These are phyloP conservation scores for Euproctis similis DNA, from an alignment of 2,888 invertebrate genomes.

Conservation along the genomic window DNA sequence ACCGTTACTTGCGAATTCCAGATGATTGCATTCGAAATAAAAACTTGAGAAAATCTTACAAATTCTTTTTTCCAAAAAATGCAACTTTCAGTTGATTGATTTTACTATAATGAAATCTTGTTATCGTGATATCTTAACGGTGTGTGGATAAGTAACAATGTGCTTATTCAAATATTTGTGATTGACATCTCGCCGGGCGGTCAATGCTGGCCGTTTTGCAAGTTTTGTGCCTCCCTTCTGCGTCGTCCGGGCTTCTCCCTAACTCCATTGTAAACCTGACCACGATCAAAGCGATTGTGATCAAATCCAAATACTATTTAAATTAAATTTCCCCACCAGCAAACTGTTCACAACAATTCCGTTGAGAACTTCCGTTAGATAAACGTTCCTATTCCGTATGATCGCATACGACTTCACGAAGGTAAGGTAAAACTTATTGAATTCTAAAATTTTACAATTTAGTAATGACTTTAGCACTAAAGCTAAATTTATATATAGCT, in stretches of 20 bases:
- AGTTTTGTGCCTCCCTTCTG: slow-evolving; percentile 32
- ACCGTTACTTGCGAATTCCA: slow-evolving; percentile 61
- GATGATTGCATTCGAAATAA: slow-evolving; percentile 43
- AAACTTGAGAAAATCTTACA: slow-evolving; percentile 33
- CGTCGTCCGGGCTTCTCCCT: slow-evolving; percentile 24
- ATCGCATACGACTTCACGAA: no score
- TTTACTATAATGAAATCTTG: slow-evolving; percentile 53
- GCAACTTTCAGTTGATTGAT: slow-evolving; percentile 56
- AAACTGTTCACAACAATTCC: slow-evolving; percentile 35
- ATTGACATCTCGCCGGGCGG: slow-evolving; percentile 73
- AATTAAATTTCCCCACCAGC: slow-evolving; percentile 45
- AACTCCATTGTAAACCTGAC: slow-evolving; percentile 59
- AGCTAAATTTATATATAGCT: no score
- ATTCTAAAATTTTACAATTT: no score
- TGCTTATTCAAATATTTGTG: slow-evolving; percentile 66
- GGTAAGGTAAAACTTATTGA: no score
- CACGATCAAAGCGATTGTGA: slow-evolving; percentile 59
- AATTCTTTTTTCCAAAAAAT: slow-evolving; percentile 49
- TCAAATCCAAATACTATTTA: slow-evolving; percentile 57
- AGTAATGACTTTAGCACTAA: no score
- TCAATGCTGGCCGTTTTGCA: slow-evolving; percentile 39
- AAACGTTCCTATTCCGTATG: no score
- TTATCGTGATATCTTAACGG: slow-evolving; percentile 64
- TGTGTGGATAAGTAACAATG: slow-evolving; percentile 59
- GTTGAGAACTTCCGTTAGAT: slow-evolving; percentile 61